A percentile compares a stretch with the other conserved stretches of the same genome.
Conservation (phyloP, 2,113 vertebrate genomes). For the Trinectes maculatus region DNA sequence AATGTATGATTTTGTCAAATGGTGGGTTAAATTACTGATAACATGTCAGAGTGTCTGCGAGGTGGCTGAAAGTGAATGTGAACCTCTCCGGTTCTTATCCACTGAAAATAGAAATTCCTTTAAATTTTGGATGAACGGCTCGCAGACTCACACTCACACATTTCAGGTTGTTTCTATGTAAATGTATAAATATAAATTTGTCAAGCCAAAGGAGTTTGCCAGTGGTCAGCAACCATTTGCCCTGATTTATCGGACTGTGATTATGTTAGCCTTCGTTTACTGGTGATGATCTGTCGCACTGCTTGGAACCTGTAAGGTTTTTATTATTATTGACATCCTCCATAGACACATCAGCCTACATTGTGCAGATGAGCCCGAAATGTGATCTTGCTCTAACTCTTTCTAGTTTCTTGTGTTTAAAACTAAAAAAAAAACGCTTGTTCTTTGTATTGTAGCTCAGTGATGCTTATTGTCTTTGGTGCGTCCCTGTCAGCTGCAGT, state of each 20-base stretch:
- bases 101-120: background rate
- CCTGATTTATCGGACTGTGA: no score
- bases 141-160: background rate
- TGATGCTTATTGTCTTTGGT: background rate
- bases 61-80: slow-evolving; percentile 10
- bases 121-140: background rate
- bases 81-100: background rate
- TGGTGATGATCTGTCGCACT: background rate
- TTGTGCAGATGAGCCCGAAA: background rate
- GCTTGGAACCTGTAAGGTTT: background rate
- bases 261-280: no score
- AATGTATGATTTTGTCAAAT: slow-evolving; percentile 34
- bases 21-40: slow-evolving; percentile 48
- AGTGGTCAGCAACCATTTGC: no score
- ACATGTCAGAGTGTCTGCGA: slow-evolving; percentile 16
- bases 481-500: background rate
- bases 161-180: background rate
- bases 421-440: background rate
- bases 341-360: no score
- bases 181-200: slow-evolving; percentile 10
- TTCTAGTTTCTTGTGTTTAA: no score
- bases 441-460: background rate
- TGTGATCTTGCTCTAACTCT: background rate
- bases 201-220: no score
- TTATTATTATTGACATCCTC: background rate